Evolutionary conservation across 2,888 invertebrate species (phyloP), one percentile per base, ranked within the genome.

Genomic region (Erannis defoliaria): DNA sequence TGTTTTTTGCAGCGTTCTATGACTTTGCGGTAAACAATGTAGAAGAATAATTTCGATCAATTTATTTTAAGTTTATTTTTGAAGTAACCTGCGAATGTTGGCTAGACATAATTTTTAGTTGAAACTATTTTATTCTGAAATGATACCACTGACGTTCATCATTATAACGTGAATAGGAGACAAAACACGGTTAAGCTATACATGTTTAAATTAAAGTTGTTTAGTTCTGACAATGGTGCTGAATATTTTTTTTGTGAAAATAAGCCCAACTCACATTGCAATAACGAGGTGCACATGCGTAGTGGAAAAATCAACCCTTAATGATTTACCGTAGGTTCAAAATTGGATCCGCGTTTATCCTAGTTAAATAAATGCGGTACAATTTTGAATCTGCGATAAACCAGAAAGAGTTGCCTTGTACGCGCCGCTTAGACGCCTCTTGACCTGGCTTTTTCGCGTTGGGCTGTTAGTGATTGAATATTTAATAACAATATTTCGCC

Each of bases 401-500:
- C 2, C 4, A 2, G 5, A 23, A 5, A 35, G 4, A 2, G 35
- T 14, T 4, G 14, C 6, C 12, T 31, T 31, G 8, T 31, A 3
- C 12, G 3, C 31, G 31, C 9, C 10, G 31, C 31, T 31, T 9
- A 3, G 31, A 31, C 10, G 26, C 26, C 23, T 5, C 3, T 23
- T 4, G 3, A 23, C 5, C 23, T 26, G 8, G 5, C 1, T 26
- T 26, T 1, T 2, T 2, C 6, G 26, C 26, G 26, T 26, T 26
- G 26, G 26, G 26, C 12, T 18, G 9, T 26, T 6, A 14, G 2
- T 42, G n/a, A n/a, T n/a, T n/a, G n/a, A n/a, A n/a, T n/a, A n/a
- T 33, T 19, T n/a, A 43, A 54, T 23, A 43, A 19, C 31, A 43
- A 43, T 43, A 43, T n/a, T 21, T 26, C 9, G 54, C 42, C 33